Evolutionary conservation across 2,113 vertebrate species (phyloP).

Genomic region (Tenrec ecaudatus): DNA sequence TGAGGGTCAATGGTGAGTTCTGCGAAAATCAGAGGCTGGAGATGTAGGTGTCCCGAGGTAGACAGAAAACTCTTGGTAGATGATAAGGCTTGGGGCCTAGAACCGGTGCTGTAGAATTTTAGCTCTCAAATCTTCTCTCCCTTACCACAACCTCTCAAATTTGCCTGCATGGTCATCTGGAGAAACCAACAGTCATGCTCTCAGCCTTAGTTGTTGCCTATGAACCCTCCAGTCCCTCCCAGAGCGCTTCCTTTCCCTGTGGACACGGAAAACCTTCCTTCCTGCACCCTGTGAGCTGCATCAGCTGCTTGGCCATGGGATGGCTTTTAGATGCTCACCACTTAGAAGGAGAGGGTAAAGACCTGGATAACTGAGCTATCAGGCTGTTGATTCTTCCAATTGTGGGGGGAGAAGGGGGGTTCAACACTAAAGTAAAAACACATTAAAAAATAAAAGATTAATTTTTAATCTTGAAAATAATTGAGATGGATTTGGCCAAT

Average conservation of each 20-base stretch:
- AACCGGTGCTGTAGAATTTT: neutral
- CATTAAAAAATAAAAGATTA: constrained; percentile 23
- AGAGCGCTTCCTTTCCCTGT: constrained; percentile 64
- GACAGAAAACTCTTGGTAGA: constrained; percentile 24
- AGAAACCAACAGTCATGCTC: constrained; percentile 33
- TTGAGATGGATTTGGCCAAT: constrained; percentile 45
- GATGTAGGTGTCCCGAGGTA: neutral
- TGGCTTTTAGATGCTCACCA: constrained; percentile 53
- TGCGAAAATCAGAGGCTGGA: constrained; percentile 57
- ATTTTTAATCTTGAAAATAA: constrained; percentile 64
- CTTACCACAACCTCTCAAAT: neutral
- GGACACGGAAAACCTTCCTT: constrained; percentile 69
- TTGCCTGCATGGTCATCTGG: constrained; percentile 32
- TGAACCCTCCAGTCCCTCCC: constrained; percentile 50
- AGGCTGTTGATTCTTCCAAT: constrained; percentile 62
- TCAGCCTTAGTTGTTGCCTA: constrained; percentile 62
- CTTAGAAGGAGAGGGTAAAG: neutral
- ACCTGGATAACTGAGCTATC: constrained; percentile 38
- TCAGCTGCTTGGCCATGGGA: neutral
- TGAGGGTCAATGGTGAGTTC: constrained; percentile 52
- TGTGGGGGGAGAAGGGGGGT: constrained; percentile 56
- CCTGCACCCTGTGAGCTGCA: constrained; percentile 8
- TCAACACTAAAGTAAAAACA: constrained; percentile 70
- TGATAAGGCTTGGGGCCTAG: constrained; percentile 21
- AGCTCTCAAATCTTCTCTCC: neutral